phyloP scores from a whole-genome alignment of 2,888 invertebrate genomes.

The Merodon equestris region DNA sequence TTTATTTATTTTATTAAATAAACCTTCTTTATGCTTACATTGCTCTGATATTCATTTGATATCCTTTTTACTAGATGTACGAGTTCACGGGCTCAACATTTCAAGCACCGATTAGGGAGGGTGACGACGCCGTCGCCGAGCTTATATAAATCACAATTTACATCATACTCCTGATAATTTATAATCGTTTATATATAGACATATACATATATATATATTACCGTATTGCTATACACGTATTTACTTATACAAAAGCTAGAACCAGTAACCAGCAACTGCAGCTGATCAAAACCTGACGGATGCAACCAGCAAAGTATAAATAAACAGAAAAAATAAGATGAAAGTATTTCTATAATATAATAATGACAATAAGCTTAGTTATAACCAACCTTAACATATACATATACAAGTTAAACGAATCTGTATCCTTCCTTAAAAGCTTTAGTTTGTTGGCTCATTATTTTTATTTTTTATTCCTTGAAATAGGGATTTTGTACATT shows the following conservation, averaged over 20 bases:
- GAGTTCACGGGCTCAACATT: constrained; percentile 84
- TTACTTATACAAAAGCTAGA: constrained; percentile 46
- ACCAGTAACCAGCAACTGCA: constrained; percentile 39
- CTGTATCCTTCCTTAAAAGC: constrained; percentile 25
- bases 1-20: too few species aligned
- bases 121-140: constrained; percentile 78
- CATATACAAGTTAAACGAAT: constrained; percentile 31
- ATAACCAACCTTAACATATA: constrained; percentile 34
- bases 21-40: too few species aligned
- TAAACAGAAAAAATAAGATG: constrained; percentile 17
- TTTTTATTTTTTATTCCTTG: constrained; percentile 1
- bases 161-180: constrained; percentile 43
- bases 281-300: constrained; percentile 44
- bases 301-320: constrained; percentile 39
- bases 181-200: not conserved
- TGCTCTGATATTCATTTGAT: too few species aligned
- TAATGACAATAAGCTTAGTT: constrained; percentile 67
- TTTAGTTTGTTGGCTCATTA: not conserved
- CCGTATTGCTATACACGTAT: constrained; percentile 52
- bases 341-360: constrained; percentile 52
- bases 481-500: too few species aligned
- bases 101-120: constrained; percentile 82
- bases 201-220: constrained; percentile 10
- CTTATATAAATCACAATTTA: constrained; percentile 74
- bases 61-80: constrained; percentile 73